These are phyloP conservation scores for Scarus forsteni DNA, from an alignment of 2,797 vertebrate species.

Conservation along the genomic window DNA sequence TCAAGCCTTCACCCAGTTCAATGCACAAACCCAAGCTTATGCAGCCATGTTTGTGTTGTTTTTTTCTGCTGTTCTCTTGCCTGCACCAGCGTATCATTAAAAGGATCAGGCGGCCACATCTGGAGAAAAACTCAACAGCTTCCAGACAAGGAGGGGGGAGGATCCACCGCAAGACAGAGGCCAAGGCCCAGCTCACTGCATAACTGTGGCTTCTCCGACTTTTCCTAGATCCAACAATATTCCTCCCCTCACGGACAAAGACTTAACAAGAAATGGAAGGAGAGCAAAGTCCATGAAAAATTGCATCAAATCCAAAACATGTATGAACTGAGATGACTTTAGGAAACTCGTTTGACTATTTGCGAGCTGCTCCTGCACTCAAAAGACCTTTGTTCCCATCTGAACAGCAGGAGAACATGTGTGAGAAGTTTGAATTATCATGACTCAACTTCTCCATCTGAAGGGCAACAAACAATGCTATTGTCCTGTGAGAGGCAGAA, in stretches of 20 bases:
- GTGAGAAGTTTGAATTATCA: conserved; percentile 19
- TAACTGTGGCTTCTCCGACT: conserved; percentile 74
- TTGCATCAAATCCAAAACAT: background rate
- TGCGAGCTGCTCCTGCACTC: conserved; percentile 7
- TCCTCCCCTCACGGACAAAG: conserved; percentile 25
- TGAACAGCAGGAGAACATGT: conserved; percentile 25
- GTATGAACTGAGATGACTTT: background rate
- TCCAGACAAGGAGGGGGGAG: conserved; percentile 70
- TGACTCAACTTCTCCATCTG: conserved; percentile 41
- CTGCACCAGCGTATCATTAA: conserved; percentile 58
- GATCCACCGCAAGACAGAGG: conserved; percentile 56
- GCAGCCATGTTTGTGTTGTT: conserved; percentile 42
- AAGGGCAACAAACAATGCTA: conserved; percentile 24
- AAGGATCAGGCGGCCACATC: conserved; percentile 70
- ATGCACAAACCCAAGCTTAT: background rate
- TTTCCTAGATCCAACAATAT: conserved; percentile 39
- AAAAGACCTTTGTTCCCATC: conserved; percentile 14
- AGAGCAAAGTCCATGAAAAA: background rate
- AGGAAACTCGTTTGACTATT: background rate
- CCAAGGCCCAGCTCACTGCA: conserved; percentile 67
- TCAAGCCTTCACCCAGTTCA: background rate
- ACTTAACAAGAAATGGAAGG: background rate
- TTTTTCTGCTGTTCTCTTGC: conserved; percentile 36
- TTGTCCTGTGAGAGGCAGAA: conserved; percentile 31
- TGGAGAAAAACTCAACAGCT: conserved; percentile 76